Conservation (phyloP, 2,888 invertebrate genomes). For the Notodonta ziczac region DNA sequence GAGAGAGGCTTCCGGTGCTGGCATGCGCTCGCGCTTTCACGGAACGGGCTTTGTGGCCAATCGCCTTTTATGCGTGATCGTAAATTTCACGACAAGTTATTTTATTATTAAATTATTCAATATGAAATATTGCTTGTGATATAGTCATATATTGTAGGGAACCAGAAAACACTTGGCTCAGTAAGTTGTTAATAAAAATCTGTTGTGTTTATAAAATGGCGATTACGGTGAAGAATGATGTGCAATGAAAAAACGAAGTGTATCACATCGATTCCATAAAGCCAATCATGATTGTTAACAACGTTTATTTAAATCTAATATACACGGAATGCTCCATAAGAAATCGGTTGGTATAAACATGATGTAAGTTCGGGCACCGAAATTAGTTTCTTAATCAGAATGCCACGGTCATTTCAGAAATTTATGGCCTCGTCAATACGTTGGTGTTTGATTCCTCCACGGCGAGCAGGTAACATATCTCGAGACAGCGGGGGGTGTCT, state of each 20-base stretch:
- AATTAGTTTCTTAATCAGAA: slow-evolving; percentile 78
- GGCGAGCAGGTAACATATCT: slow-evolving; percentile 74
- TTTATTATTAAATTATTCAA: slow-evolving; percentile 39
- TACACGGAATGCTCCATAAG: slow-evolving; percentile 38
- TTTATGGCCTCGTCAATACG: slow-evolving; percentile 72
- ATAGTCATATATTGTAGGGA: slow-evolving; percentile 13
- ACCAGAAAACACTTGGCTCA: background rate
- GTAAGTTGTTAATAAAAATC: background rate
- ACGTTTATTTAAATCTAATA: slow-evolving; percentile 38
- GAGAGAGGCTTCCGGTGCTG: slow-evolving; percentile 59
- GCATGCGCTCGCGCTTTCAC: slow-evolving; percentile 52
- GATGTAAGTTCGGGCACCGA: slow-evolving; percentile 51
- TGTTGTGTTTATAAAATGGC: background rate
- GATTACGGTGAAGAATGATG: background rate
- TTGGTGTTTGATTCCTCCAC: slow-evolving; percentile 75
- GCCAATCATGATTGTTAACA: slow-evolving; percentile 13
- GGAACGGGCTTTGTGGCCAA: slow-evolving; percentile 49
- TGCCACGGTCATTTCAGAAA: slow-evolving; percentile 67
- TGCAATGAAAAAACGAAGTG: background rate
- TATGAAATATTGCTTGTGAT: slow-evolving; percentile 13
- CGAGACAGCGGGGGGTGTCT: slow-evolving; percentile 73
- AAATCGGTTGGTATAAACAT: slow-evolving; percentile 48
- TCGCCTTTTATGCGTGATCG: slow-evolving; percentile 47
- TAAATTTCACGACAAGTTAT: slow-evolving; percentile 45
- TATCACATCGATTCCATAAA: slow-evolving; percentile 2